Evolutionary conservation across 2,797 vertebrate species (phyloP), one percentile per base, ranked within the genome.

Genomic region (Brachyrhaphis roseni): DNA sequence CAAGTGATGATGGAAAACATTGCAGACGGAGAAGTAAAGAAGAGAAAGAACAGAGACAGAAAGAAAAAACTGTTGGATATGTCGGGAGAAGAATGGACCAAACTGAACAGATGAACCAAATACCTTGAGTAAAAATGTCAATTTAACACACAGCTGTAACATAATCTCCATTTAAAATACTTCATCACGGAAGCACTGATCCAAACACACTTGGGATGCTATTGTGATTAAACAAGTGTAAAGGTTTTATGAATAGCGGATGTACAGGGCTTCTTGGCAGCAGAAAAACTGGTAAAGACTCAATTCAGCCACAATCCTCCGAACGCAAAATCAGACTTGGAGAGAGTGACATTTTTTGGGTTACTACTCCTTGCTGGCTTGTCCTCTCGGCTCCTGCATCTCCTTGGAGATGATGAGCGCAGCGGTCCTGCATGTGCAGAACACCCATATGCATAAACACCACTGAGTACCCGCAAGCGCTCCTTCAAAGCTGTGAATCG

Each of bases 341-440:
- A 86, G 70, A 82, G 70, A 77, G 59, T 82, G 89, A 83, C 81
- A 86, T 72, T 82, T 87, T 64, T 84, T 76, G 77, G 79, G 77
- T 80, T 80, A 66, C 87, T 85, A 83, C 76, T 68, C 80, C 84
- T 79, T 77, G 80, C 23, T 78, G 86, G 83, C 90, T 88, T 88
- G 78, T 91, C 87, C 74, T 77, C 82, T 88, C 23, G 57, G 83
- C 86, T 90, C 82, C 84, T 82, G 84, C 70, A 83, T 93, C 90
- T 88, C 93, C 92, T 82, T 90, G 90, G 92, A 93, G 92, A 92
- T 82, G 7, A 81, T 70, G 77, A 79, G 81, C 74, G 28, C 76
- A 78, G 82, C 81, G 79, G 76, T 53, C 55, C 66, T 47, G 78
- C 79, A 82, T 74, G 78, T 66, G 74, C 77, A 75, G 43, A 55